A percentile compares a stretch with the other conserved stretches of the same genome.
phyloP scores from a whole-genome alignment of 1,140 invertebrate species.

The Gonatopus flavifemur region DNA sequence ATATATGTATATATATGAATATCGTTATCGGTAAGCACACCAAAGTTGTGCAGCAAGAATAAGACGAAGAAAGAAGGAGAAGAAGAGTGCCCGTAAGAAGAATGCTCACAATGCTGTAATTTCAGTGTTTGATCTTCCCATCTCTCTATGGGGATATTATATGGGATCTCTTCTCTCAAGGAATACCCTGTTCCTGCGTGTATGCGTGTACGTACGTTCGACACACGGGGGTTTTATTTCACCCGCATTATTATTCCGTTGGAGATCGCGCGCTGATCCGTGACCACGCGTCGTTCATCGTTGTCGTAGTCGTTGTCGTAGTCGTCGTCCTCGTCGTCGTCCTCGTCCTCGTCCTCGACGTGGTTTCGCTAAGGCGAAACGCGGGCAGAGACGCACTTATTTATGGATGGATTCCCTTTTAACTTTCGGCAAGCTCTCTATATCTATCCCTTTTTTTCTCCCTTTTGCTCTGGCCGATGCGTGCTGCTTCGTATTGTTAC shows the following conservation, averaged over 20 bases:
- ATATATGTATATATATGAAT: too few species aligned
- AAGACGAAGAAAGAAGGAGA: conserved; percentile 17
- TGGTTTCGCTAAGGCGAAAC: conserved; percentile 26
- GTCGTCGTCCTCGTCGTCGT: too few species aligned
- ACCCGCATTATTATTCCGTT: conserved; percentile 56
- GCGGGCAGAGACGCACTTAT: conserved; percentile 37
- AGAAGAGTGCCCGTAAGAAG: conserved; percentile 40
- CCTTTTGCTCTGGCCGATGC: not conserved
- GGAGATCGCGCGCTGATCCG: conserved; percentile 48
- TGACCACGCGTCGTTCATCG: conserved; percentile 8
- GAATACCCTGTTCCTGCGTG: conserved; percentile 1
- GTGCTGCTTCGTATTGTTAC: too few species aligned
- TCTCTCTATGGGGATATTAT: conserved; percentile 49
- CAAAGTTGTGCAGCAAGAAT: conserved; percentile 15
- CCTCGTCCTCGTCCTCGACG: conserved; percentile 14
- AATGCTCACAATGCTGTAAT: conserved; percentile 55
- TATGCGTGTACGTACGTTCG: conserved; percentile 12
- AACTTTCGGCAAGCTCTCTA: conserved; percentile 38
- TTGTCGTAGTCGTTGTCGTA: conserved; percentile 1
- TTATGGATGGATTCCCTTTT: conserved; percentile 55
- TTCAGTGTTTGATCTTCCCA: conserved; percentile 55
- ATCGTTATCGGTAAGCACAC: conserved; percentile 41
- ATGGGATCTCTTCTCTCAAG: conserved; percentile 39
- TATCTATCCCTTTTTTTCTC: conserved; percentile 10
- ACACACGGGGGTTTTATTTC: conserved; percentile 43